Evolutionary conservation across 2,113 vertebrate species (phyloP), one percentile per base, ranked within the genome.

Genomic region (Lepisosteus oculatus): DNA sequence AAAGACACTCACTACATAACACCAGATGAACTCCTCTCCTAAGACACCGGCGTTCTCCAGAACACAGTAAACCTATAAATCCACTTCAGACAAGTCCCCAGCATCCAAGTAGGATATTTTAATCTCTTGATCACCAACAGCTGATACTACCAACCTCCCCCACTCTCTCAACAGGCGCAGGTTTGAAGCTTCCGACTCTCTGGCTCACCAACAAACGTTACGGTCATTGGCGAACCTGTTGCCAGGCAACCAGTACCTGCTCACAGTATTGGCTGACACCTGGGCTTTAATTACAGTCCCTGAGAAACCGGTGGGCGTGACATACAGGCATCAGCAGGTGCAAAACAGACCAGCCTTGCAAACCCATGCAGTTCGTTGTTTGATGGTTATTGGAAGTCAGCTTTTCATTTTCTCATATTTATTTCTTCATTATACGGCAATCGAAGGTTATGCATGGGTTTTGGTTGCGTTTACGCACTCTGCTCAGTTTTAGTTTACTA

Each of bases 211-310:
- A 75, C 75, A 88, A 88, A 17, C 78, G 6, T 6, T 8, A 0
- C 44, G 42, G 57, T 83, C 72, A 92, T 92, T 91, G 89, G 91
- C 73, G 14, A 78, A 59, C 0, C 11, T 29, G 88, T 89, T 79
- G 82, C 73, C 70, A 72, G n/a, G 88, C 80, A 85, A 86, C 80
- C 76, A 92, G 81, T 78, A 82, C 73, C 45, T 12, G 61, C 59
- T 41, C n/a, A 51, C 56, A 3, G 1, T 63, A 89, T 91, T 92
- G 90, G 89, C 66, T 55, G 41, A 65, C 69, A 15, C 59, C 61
- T 5, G 47, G 5, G 47, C 47, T 5, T 29, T 29, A 29, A 29
- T 29, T 29, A 29, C 29, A 29, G 29, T 29, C 29, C 29, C 29
- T 29, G 29, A 29, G 29, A 29, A 29, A 29, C 29, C 29, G 29